These are phyloP conservation scores for Puntigrus tetrazona DNA, from an alignment of 2,113 vertebrate species.

Conservation along the genomic window DNA sequence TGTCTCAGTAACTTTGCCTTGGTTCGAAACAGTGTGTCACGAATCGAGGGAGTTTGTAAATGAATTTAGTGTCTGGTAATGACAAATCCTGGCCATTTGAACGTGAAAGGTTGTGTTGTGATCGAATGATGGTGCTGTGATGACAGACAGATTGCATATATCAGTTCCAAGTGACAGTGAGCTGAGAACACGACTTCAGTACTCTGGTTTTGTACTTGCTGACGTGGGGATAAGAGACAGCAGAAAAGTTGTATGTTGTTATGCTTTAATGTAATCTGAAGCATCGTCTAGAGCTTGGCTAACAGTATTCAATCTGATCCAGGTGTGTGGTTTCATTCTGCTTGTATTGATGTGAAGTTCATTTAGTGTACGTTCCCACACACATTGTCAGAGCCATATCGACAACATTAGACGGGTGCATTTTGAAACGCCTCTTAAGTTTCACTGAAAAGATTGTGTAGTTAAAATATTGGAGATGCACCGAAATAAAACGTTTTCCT, in stretches of 20 bases:
- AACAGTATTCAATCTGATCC: background rate
- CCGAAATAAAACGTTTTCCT: too few relatives aligned
- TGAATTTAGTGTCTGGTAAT: background rate
- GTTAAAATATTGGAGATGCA: background rate
- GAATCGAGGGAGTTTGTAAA: background rate
- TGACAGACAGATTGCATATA: background rate
- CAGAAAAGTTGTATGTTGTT: background rate
- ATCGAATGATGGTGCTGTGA: constrained; percentile 4
- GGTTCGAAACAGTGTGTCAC: background rate
- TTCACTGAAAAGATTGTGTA: background rate
- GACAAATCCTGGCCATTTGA: background rate
- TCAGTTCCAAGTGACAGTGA: background rate
- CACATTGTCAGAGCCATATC: background rate
- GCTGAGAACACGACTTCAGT: background rate
- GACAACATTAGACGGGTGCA: background rate
- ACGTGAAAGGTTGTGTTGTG: background rate
- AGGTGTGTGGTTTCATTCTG: background rate
- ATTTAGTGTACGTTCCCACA: background rate
- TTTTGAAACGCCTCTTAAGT: background rate
- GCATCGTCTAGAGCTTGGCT: background rate
- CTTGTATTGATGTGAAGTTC: background rate
- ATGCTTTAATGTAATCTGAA: background rate
- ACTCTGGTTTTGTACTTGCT: background rate
- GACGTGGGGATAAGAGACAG: background rate
- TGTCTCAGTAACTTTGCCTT: background rate